Conservation (phyloP, 2,888 invertebrate species). For the Cylloceria caligata region DNA sequence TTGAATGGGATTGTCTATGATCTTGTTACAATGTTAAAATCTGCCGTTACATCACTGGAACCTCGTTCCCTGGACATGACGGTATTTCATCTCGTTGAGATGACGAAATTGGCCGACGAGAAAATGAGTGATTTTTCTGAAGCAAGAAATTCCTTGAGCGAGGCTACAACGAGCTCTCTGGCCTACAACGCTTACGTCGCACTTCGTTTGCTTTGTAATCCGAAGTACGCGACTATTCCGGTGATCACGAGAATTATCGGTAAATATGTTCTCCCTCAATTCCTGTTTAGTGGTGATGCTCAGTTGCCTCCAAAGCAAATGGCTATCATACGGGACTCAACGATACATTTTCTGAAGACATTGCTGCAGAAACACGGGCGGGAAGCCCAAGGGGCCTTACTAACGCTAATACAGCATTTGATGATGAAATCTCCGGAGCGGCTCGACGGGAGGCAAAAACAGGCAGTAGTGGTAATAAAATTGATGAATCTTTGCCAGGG, state of each 20-base stretch:
- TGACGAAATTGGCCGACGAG: slow-evolving; percentile 78
- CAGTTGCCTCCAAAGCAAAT: slow-evolving; percentile 73
- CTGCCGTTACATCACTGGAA: slow-evolving; percentile 84
- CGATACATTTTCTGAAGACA: slow-evolving; percentile 76
- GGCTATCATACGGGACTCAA: slow-evolving; percentile 75
- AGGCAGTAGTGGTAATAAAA: slow-evolving; percentile 77
- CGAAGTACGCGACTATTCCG: slow-evolving; percentile 84
- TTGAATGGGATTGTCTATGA: slow-evolving; percentile 83
- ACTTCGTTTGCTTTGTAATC: slow-evolving; percentile 81
- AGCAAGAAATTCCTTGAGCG: slow-evolving; percentile 18
- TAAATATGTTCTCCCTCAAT: slow-evolving; percentile 83
- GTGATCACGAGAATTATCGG: slow-evolving; percentile 82
- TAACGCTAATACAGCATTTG: slow-evolving; percentile 78
- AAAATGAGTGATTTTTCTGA: slow-evolving; percentile 71
- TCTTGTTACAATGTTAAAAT: slow-evolving; percentile 81
- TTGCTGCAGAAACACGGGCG: slow-evolving; percentile 71
- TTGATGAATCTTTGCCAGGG: slow-evolving; percentile 75
- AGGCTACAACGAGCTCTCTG: slow-evolving; percentile 74
- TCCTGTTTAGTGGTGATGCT: slow-evolving; percentile 71
- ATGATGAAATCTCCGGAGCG: slow-evolving; percentile 80
- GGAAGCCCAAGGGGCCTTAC: slow-evolving; percentile 73
- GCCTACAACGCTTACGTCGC: slow-evolving; percentile 82
- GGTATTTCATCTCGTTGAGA: slow-evolving; percentile 80
- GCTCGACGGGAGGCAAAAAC: slow-evolving; percentile 79
- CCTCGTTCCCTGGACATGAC: slow-evolving; percentile 83